phyloP scores from a whole-genome alignment of 64 coral and sea anemone genomes.

The Pocillopora verrucosa region DNA sequence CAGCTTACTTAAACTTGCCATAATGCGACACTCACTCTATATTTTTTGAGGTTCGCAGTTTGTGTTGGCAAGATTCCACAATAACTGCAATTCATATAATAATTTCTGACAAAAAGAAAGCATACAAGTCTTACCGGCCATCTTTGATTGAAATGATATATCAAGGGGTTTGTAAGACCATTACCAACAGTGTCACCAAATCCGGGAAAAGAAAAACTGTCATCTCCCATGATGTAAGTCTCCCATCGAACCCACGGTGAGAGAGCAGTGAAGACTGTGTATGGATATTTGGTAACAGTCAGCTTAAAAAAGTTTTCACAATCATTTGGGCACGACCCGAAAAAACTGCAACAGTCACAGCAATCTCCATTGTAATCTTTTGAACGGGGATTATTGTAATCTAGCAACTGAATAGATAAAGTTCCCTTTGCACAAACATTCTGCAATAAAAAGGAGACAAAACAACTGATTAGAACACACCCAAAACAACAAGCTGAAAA shows the following conservation, averaged over 20 bases:
- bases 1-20: too few species aligned
- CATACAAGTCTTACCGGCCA: slow-evolving; percentile 56
- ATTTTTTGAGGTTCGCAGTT: too few species aligned
- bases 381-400: slow-evolving; percentile 59
- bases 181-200: slow-evolving; percentile 53
- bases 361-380: slow-evolving; percentile 64
- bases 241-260: slow-evolving; percentile 41
- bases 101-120: too few species aligned
- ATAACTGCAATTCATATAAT: too few species aligned
- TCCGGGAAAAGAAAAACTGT: slow-evolving; percentile 70
- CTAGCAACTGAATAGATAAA: slow-evolving; percentile 72
- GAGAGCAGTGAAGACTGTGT: neutral
- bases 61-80: too few species aligned
- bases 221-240: slow-evolving; percentile 68
- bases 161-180: slow-evolving; percentile 63
- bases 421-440: slow-evolving; percentile 52
- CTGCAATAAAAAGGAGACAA: slow-evolving; percentile 2
- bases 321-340: slow-evolving; percentile 60
- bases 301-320: slow-evolving; percentile 85
- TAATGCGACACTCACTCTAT: too few species aligned
- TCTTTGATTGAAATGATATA: slow-evolving; percentile 68
- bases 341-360: slow-evolving; percentile 55
- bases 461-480: neutral
- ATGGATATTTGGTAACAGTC: slow-evolving; percentile 59
- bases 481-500: too few species aligned